Base-by-base conservation (phyloP, 2,888 invertebrate genomes). In the Patella pellucida region DNA sequence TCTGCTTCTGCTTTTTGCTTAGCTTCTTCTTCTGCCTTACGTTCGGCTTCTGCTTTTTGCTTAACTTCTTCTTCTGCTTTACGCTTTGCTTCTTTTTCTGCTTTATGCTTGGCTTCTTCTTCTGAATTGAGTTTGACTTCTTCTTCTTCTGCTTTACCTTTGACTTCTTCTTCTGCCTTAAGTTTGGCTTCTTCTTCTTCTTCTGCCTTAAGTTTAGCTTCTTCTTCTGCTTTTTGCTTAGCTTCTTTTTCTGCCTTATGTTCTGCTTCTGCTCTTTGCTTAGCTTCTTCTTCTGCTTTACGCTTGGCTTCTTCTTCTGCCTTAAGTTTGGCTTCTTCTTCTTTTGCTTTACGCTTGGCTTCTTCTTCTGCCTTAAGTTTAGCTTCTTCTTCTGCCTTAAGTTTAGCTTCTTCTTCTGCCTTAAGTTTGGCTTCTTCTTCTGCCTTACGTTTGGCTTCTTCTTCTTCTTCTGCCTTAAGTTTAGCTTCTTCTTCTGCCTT, bases 161-260 rank as follows among this genome's bases (percentile, higher is more conserved):
- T 72, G 23, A 54, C 9, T 41, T 74, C 72, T 69, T 73, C 54
- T 15, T 73, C 23, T 27, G 68, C 50, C 14, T 74, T 68, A 52
- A 31, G 51, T 9, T 41, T 41, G 1, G 41, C 41, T 41, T 41
- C 41, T 41, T 41, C 41, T 41, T 41, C 41, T 41, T 41, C 41
- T 41, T 41, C 41, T 41, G 41, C 31, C 4, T 31, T 31, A 31
- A 31, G 31, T 4, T 31, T 31, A 7, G 67, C 71, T 31, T 31
- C 31, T 31, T 31, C 31, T 31, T 31, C 3, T 27, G 27, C 31
- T 31, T 31, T 31, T 5, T 7, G 31, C 7, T 31, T 71, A 62
- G 56, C 12, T 16, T 74, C 72, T 52, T 71, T 16, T 11, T 73
- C 23, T 15, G 71, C 50, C 4, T 74, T 68, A 23, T 14, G 27